Percentiles rank a stretch among this genome's conserved stretches.
phyloP scores from a whole-genome alignment of 53 echinoderm and acorn worm genomes.

The Antedon mediterranea region DNA sequence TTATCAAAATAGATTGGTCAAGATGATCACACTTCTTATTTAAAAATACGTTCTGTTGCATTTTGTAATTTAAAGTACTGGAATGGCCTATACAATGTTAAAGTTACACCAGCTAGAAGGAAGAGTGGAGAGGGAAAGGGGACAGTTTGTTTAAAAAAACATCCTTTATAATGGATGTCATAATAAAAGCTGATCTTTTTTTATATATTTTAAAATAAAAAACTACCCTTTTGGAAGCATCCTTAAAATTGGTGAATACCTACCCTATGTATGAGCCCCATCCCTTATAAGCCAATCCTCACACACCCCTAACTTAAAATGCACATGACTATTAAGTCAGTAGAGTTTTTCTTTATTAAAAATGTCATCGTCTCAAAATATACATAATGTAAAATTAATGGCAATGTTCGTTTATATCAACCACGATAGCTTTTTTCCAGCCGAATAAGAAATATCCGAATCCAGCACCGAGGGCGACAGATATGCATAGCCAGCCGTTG shows the following conservation, averaged over 20 bases:
- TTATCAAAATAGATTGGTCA: background rate
- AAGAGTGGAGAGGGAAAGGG: too few relatives aligned
- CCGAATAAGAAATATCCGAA: constrained; percentile 81
- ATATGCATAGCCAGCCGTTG: constrained; percentile 88
- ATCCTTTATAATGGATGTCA: too few relatives aligned
- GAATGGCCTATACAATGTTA: background rate
- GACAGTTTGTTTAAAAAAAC: too few relatives aligned
- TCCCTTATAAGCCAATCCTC: too few relatives aligned
- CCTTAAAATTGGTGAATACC: too few relatives aligned
- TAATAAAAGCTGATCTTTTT: too few relatives aligned
- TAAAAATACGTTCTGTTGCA: background rate
- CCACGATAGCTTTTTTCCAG: constrained; percentile 84
- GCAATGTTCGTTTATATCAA: constrained; percentile 98
- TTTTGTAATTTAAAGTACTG: too few relatives aligned
- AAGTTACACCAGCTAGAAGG: background rate
- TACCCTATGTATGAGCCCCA: too few relatives aligned
- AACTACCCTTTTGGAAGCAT: too few relatives aligned
- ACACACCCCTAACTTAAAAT: too few relatives aligned
- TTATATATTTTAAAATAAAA: too few relatives aligned
- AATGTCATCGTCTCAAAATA: background rate
- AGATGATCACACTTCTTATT: background rate
- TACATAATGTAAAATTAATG: constrained; percentile 32
- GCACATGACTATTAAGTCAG: too few relatives aligned
- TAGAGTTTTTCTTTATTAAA: background rate
- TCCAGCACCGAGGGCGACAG: constrained; percentile 75